phyloP scores from a whole-genome alignment of 2,797 vertebrate genomes.

The Selene dorsalis region DNA sequence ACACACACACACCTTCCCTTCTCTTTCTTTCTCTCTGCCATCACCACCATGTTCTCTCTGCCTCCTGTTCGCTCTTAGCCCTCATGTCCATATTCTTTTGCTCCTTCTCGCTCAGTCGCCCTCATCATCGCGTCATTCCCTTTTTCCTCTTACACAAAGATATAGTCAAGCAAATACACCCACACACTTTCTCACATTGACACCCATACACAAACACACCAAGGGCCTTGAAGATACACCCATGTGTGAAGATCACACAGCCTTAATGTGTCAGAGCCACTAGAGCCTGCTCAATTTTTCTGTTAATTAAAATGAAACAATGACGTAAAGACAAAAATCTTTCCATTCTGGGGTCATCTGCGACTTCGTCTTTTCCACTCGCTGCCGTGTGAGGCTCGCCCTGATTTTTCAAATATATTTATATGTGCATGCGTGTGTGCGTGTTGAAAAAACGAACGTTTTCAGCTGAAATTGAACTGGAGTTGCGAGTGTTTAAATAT shows the following conservation, averaged over 20 bases:
- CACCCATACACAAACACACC: constrained; percentile 79
- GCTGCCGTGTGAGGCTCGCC: constrained; percentile 3
- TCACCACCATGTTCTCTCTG: constrained; percentile 47
- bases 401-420: constrained; percentile 7
- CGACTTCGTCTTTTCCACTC: constrained; percentile 7
- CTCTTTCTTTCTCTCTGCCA: constrained; percentile 7
- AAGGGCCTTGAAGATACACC: constrained; percentile 79
- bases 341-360: constrained; percentile 43
- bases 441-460: constrained; percentile 43
- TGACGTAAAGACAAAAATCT: constrained; percentile 43
- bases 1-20: neutral
- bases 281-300: constrained; percentile 65
- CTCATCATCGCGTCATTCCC: constrained; percentile 68
- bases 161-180: constrained; percentile 81
- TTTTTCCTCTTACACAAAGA: constrained; percentile 75
- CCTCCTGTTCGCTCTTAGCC: constrained; percentile 54
- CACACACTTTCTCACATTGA: constrained; percentile 78
- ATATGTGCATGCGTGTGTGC: constrained; percentile 8
- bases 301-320: constrained; percentile 65
- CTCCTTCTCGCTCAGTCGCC: constrained; percentile 47
- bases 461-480: constrained; percentile 65
- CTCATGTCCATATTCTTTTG: constrained; percentile 57
- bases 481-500: constrained; percentile 75
- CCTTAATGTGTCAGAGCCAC: constrained; percentile 76
- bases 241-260: constrained; percentile 78